Percentiles rank a stretch among this genome's conserved stretches.
Conservation (phyloP, 1,140 invertebrate genomes). For the Drosophila arizonae region DNA sequence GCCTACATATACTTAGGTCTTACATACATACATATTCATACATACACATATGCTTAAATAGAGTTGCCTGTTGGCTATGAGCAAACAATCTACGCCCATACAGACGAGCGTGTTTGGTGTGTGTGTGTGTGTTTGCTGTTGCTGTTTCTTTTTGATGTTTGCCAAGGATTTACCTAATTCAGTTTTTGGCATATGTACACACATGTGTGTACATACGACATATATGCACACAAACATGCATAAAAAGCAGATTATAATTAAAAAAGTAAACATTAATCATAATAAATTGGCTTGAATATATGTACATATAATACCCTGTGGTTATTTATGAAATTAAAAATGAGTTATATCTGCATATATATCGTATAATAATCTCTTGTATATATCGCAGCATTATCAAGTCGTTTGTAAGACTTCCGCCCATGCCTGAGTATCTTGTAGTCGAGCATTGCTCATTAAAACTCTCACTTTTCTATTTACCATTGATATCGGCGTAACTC, state of each 20-base stretch:
- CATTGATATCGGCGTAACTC: constrained; percentile 9
- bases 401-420: no score
- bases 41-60: constrained; percentile 2
- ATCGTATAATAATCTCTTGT: neutral
- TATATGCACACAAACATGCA: neutral
- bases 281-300: neutral
- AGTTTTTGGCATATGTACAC: constrained; percentile 1
- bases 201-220: neutral
- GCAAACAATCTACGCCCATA: constrained; percentile 25
- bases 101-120: neutral
- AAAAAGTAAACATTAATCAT: neutral
- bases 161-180: constrained; percentile 37
- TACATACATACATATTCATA: neutral
- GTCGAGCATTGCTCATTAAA: neutral
- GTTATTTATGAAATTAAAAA: neutral
- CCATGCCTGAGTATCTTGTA: neutral
- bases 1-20: neutral
- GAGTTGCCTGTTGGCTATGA: constrained; percentile 1
- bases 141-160: neutral
- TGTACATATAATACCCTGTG: neutral
- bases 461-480: constrained; percentile 7
- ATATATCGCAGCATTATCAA: neutral
- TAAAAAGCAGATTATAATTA: neutral
- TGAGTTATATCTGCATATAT: neutral
- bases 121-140: neutral